Percentiles rank a stretch among this genome's conserved stretches.
These are phyloP conservation scores for Drosophila kurseongensis DNA, from an alignment of 1,140 invertebrate species.

Conservation along the genomic window DNA sequence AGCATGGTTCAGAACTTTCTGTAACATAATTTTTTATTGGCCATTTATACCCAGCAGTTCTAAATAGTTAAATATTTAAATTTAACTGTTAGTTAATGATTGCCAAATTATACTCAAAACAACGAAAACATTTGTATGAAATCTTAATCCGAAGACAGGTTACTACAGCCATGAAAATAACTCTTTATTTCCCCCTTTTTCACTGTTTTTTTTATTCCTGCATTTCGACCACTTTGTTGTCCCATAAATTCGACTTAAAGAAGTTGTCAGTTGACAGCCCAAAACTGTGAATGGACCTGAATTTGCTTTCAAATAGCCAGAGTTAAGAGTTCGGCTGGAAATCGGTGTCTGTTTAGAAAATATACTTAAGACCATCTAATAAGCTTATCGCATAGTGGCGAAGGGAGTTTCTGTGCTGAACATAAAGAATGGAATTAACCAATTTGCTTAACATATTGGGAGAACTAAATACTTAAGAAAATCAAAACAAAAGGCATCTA, in stretches of 20 bases:
- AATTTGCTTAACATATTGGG: constrained; percentile 16
- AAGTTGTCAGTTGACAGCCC: constrained; percentile 71
- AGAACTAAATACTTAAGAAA: constrained; percentile 8
- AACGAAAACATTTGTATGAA: constrained; percentile 64
- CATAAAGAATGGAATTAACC: constrained; percentile 22
- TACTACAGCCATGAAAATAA: constrained; percentile 19
- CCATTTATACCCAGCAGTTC: constrained; percentile 26
- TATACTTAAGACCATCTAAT: constrained; percentile 27
- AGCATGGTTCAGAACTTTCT: constrained; percentile 45
- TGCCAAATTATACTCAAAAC: constrained; percentile 64
- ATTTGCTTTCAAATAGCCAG: constrained; percentile 26
- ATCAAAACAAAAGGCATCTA: constrained; percentile 18
- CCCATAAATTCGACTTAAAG: constrained; percentile 77
- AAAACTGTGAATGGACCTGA: constrained; percentile 62
- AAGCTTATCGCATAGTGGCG: constrained; percentile 32
- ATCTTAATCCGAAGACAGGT: constrained; percentile 76
- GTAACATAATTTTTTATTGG: constrained; percentile 48
- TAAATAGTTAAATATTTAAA: constrained; percentile 64
- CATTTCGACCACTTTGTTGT: constrained; percentile 28
- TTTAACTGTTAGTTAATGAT: constrained; percentile 77
- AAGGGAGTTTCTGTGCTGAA: constrained; percentile 1
- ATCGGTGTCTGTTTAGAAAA: constrained; percentile 1
- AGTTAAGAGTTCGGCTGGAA: constrained; percentile 1
- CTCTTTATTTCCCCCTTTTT: constrained; percentile 37
- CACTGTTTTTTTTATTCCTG: constrained; percentile 12